These are phyloP conservation scores for Melanostoma mellinum DNA, from an alignment of 2,888 invertebrate species.

Conservation along the genomic window DNA sequence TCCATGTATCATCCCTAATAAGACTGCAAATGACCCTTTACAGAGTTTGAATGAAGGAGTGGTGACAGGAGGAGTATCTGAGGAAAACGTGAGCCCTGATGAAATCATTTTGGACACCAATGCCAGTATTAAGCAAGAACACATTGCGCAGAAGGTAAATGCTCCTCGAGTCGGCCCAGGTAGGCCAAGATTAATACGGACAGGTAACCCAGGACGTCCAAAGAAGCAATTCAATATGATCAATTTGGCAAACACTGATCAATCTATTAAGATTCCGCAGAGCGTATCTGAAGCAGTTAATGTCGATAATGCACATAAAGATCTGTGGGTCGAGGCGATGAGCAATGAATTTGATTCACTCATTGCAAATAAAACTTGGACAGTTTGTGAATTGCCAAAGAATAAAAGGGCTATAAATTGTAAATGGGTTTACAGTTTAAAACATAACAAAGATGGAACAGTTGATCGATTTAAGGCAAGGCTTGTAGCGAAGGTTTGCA, in stretches of 20 bases:
- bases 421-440: constrained; percentile 41
- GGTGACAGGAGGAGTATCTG: not conserved
- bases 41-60: too few species aligned
- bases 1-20: not conserved
- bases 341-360: constrained; percentile 71
- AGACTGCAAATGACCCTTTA: not conserved
- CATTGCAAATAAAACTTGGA: constrained; percentile 70
- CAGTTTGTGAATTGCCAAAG: constrained; percentile 41
- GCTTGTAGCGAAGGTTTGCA: constrained; percentile 28
- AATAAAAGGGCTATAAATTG: constrained; percentile 28
- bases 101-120: not conserved
- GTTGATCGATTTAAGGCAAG: constrained; percentile 13
- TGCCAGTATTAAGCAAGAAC: constrained; percentile 33
- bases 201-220: too few species aligned
- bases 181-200: too few species aligned
- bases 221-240: too few species aligned
- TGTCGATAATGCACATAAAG: too few species aligned
- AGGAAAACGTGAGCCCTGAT: not conserved
- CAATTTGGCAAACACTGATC: too few species aligned
- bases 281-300: too few species aligned
- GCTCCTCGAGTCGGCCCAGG: too few species aligned
- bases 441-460: constrained; percentile 17
- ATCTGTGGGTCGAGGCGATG: constrained; percentile 61
- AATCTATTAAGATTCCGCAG: too few species aligned
- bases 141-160: constrained; percentile 51